Evolutionary conservation across 1,140 invertebrate genomes (phyloP).

Genomic region (Luehdorfia chinensis): DNA sequence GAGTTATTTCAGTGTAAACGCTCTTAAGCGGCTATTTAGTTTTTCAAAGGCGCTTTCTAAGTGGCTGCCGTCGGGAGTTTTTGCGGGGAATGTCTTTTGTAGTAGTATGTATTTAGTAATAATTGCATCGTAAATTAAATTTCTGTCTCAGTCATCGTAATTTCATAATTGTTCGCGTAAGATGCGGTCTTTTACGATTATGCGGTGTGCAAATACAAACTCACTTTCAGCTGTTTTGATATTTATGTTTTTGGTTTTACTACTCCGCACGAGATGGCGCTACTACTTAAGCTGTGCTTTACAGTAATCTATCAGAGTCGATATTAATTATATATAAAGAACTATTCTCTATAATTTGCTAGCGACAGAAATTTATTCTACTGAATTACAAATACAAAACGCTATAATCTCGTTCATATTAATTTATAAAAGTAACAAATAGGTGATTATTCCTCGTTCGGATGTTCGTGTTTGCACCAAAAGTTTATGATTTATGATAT

Average conservation of each 20-base stretch:
- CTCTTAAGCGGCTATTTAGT: slow-evolving; percentile 65
- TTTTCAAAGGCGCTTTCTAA: slow-evolving; percentile 73
- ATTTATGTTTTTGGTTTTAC: slow-evolving; percentile 23
- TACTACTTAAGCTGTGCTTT: neutral
- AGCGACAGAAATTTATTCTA: too few species aligned
- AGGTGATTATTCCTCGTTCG: slow-evolving; percentile 46
- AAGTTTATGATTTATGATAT: slow-evolving; percentile 62
- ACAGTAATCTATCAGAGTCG: too few species aligned
- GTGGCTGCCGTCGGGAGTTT: slow-evolving; percentile 50
- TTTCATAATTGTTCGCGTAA: slow-evolving; percentile 51
- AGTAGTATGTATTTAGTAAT: slow-evolving; percentile 52
- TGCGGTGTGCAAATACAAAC: neutral
- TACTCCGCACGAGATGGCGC: slow-evolving; percentile 45
- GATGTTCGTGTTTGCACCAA: slow-evolving; percentile 38
- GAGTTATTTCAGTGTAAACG: slow-evolving; percentile 64
- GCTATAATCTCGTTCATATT: too few species aligned
- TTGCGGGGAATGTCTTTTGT: slow-evolving; percentile 54
- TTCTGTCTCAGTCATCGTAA: slow-evolving; percentile 45
- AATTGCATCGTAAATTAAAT: slow-evolving; percentile 63
- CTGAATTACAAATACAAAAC: too few species aligned
- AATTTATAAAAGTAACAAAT: too few species aligned
- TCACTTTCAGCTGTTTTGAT: slow-evolving; percentile 8
- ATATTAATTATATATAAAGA: too few species aligned
- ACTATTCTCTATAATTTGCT: too few species aligned
- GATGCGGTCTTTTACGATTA: slow-evolving; percentile 17